These are phyloP conservation scores for Luperina nickerlii DNA, from an alignment of 2,888 invertebrate genomes.

Conservation along the genomic window DNA sequence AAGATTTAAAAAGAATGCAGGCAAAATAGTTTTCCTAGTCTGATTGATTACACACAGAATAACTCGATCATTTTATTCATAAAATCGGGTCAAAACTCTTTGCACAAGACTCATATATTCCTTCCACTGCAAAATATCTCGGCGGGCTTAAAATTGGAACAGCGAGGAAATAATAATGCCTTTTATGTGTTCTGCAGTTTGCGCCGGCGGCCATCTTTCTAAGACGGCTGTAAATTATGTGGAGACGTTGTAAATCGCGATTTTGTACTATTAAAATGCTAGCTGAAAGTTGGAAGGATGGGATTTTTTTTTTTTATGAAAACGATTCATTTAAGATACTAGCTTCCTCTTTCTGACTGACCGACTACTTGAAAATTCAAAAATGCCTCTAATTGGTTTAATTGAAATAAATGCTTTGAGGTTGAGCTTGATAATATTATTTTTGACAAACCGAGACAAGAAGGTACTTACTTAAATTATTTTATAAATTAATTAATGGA, in stretches of 20 bases:
- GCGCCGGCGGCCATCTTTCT: slow-evolving; percentile 16
- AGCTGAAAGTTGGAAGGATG: neutral
- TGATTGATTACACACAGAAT: slow-evolving; percentile 5
- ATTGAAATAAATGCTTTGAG: neutral
- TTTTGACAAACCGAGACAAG: neutral
- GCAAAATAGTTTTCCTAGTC: neutral
- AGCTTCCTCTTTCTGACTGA: neutral
- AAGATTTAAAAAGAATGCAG: too few species aligned
- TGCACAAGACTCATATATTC: slow-evolving; percentile 1
- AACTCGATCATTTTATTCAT: slow-evolving; percentile 7
- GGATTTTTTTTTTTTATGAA: too few species aligned
- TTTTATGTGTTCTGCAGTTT: slow-evolving; percentile 36
- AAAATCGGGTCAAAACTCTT: slow-evolving; percentile 20
- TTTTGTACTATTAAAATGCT: neutral
- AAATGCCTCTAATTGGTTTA: too few species aligned
- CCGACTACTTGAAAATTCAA: neutral
- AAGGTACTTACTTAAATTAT: neutral
- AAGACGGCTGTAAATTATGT: slow-evolving; percentile 17
- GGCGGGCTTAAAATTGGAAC: slow-evolving; percentile 39
- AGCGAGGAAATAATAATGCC: slow-evolving; percentile 45
- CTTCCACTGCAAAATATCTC: slow-evolving; percentile 30
- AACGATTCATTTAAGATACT: neutral
- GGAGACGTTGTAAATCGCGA: neutral
- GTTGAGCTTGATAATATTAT: neutral
- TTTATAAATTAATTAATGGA: too few species aligned